Evolutionary conservation across 2,888 invertebrate genomes (phyloP).

Genomic region (Latheticus oryzae): DNA sequence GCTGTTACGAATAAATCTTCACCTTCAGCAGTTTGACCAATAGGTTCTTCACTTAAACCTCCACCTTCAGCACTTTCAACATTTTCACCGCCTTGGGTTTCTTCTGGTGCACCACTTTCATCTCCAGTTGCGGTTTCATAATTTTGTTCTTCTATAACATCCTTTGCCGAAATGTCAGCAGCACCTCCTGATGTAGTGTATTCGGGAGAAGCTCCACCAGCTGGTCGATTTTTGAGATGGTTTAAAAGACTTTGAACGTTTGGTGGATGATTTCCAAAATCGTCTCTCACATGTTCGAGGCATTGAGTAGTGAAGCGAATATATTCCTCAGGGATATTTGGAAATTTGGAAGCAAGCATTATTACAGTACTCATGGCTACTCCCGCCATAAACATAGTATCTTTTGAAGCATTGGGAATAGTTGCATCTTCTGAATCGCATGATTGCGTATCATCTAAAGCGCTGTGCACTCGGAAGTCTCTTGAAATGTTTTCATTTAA

Average conservation of each 20-base stretch:
- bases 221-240: slow-evolving; percentile 22
- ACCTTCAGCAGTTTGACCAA: slow-evolving; percentile 12
- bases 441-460: slow-evolving; percentile 37
- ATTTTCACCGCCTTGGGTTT: slow-evolving; percentile 3
- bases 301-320: slow-evolving; percentile 46
- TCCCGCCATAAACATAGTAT: slow-evolving; percentile 44
- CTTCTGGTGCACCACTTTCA: neutral
- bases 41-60: neutral
- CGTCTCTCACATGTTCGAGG: slow-evolving; percentile 48
- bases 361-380: slow-evolving; percentile 48
- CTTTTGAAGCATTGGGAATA: slow-evolving; percentile 32
- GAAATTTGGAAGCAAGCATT: slow-evolving; percentile 40
- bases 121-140: neutral
- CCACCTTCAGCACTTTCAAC: slow-evolving; percentile 10
- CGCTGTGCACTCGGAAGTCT: slow-evolving; percentile 41
- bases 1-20: slow-evolving; percentile 2
- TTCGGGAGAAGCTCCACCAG: neutral
- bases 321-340: slow-evolving; percentile 41
- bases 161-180: neutral
- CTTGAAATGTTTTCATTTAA: slow-evolving; percentile 24
- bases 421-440: slow-evolving; percentile 23
- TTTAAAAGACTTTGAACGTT: slow-evolving; percentile 49
- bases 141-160: no score
- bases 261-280: slow-evolving; percentile 45
- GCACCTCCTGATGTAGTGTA: neutral